These are phyloP conservation scores for Pyxicephalus adspersus DNA, from an alignment of 2,113 vertebrate genomes.

Conservation along the genomic window DNA sequence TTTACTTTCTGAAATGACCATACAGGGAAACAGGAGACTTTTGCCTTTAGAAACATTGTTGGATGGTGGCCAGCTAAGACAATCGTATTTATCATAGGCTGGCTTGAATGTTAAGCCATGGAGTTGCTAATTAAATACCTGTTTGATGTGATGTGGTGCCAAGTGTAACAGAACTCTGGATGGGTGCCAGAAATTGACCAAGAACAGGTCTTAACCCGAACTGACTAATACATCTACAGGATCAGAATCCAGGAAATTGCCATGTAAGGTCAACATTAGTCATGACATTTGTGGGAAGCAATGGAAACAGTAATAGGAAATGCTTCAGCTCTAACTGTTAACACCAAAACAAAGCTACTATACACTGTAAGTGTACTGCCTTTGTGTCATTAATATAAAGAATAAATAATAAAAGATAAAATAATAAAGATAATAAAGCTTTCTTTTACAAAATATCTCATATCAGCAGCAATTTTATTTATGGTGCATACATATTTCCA, in stretches of 20 bases:
- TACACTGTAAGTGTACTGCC: conserved; percentile 6
- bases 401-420: too few species aligned
- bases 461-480: too few species aligned
- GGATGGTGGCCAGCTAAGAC: conserved; percentile 31
- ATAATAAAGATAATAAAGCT: too few species aligned
- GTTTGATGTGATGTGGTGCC: conserved; percentile 29
- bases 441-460: too few species aligned
- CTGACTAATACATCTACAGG: conserved; percentile 36
- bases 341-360: conserved; percentile 41
- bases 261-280: conserved; percentile 47
- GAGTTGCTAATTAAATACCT: conserved; percentile 15
- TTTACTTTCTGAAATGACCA: conserved; percentile 20
- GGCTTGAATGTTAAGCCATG: neutral
- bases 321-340: conserved; percentile 44
- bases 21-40: conserved; percentile 17
- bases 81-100: neutral
- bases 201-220: conserved; percentile 7
- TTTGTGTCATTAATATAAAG: conserved; percentile 20
- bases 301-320: conserved; percentile 48
- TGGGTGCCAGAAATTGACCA: conserved; percentile 5
- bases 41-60: conserved; percentile 39
- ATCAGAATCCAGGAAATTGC: conserved; percentile 47
- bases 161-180: conserved; percentile 19
- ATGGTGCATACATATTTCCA: too few species aligned
- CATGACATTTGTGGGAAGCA: conserved; percentile 50